A percentile compares a stretch with the other conserved stretches of the same genome.
Conservation (phyloP, 1,140 invertebrate genomes). For the Leptopilina clavipes region DNA sequence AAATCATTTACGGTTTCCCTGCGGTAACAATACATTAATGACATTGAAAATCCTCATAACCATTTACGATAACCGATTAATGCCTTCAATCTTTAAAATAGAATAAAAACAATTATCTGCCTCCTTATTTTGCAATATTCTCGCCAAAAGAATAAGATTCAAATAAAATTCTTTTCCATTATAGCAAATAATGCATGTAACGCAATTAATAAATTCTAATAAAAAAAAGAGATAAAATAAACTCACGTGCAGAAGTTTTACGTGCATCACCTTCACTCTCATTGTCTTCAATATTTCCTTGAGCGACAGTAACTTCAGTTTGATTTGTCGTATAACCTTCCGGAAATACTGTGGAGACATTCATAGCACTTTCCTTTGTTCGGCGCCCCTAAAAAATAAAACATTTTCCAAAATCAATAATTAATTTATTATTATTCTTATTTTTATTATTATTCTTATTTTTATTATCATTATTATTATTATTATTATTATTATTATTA, state of each 20-base stretch:
- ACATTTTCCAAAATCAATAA: neutral
- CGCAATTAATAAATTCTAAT: neutral
- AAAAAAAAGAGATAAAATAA: slow-evolving; percentile 27
- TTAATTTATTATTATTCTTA: neutral
- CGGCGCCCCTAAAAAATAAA: neutral
- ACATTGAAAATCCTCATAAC: slow-evolving; percentile 9
- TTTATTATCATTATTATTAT: too few species aligned
- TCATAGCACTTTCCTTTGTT: slow-evolving; percentile 58
- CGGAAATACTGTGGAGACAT: slow-evolving; percentile 69
- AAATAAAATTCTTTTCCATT: neutral
- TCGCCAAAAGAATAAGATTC: neutral
- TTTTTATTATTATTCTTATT: too few species aligned
- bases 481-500: too few species aligned
- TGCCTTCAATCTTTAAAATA: neutral
- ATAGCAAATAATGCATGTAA: too few species aligned
- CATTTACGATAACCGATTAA: neutral
- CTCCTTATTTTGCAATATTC: neutral
- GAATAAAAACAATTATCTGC: too few species aligned
- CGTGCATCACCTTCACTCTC: slow-evolving; percentile 48
- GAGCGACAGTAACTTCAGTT: slow-evolving; percentile 43
- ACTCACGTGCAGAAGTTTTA: slow-evolving; percentile 44
- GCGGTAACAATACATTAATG: too few species aligned
- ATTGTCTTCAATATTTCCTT: slow-evolving; percentile 48
- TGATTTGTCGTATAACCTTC: slow-evolving; percentile 58
- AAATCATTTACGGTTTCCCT: too few species aligned